Conservation (phyloP, 2,113 vertebrate species). For the Canis aureus region DNA sequence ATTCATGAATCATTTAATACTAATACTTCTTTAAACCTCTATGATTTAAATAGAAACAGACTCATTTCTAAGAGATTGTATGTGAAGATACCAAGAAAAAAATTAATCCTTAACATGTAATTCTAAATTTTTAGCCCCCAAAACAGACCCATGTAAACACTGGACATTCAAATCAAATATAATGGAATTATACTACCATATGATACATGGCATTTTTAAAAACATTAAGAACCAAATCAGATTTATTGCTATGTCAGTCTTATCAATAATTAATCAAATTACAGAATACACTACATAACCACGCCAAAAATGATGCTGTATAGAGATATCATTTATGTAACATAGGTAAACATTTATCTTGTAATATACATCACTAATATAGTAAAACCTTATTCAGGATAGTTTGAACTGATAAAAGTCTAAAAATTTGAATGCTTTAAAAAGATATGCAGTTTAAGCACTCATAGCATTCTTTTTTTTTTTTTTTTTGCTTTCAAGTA, state of each 20-base stretch:
- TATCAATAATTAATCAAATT: conserved; percentile 40
- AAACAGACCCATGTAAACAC: conserved; percentile 35
- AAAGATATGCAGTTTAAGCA: conserved; percentile 72
- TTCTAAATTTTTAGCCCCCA: conserved; percentile 55
- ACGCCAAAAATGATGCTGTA: conserved; percentile 28
- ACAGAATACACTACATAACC: conserved; percentile 45
- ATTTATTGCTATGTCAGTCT: conserved; percentile 67
- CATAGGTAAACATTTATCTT: conserved; percentile 35
- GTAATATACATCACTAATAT: conserved; percentile 59
- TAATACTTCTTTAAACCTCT: conserved; percentile 58
- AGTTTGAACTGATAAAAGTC: conserved; percentile 36
- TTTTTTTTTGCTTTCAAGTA: conserved; percentile 54
- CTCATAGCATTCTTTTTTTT: conserved; percentile 15
- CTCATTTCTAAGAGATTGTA: conserved; percentile 36
- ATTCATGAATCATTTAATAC: conserved; percentile 77
- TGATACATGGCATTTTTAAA: conserved; percentile 24
- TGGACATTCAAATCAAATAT: conserved; percentile 54
- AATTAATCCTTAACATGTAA: conserved; percentile 41
- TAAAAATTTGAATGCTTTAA: conserved; percentile 63
- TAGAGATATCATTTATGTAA: conserved; percentile 19
- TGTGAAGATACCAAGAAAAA: conserved; percentile 57
- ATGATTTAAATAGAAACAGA: conserved; percentile 67
- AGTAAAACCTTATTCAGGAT: conserved; percentile 46
- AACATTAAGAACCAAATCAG: conserved; percentile 50
- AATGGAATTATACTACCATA: conserved; percentile 44